Base-by-base conservation (phyloP, 2,888 invertebrate species). In the Saturnia japonica region DNA sequence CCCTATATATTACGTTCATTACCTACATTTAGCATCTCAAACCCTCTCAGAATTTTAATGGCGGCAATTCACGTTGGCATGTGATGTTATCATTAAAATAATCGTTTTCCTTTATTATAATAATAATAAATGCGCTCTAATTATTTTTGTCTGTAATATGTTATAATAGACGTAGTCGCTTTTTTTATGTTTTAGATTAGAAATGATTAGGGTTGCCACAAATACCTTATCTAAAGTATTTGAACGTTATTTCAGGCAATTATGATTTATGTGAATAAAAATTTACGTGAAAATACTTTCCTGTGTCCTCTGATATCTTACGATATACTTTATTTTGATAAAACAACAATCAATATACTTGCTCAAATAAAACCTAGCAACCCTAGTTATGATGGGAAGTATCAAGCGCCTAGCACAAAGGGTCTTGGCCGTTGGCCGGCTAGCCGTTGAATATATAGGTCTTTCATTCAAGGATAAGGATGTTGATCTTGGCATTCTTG, bases 41-140 rank as follows among this genome's bases (percentile, higher is more conserved):
- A 84, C 81, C 82, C 80, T 77, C 80, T 80, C 79, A 81, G 81
- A 86, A 87, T 85, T 83, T 85, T 88, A 89, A 90, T 88, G 87
- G 82, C 77, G 82, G 81, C 86, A 87, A 89, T 90, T 89, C 85
- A 85, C 81, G 83, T 80, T 80, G 82, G 76, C 81, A 78, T 81
- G 82, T 84, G 81, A 82, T 84, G 86, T 78, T 82, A 88, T 85
- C 82, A 76, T 77, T 76, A 11, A 43, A 47, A n/a, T 64, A 8
- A 67, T 66, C 51, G 70, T 67, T 51, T 47, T 28, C 42, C 51
- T 22, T 70, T 67, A 64, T 19, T 40, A 70, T 40, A 54, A 67
- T 67, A 43, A 42, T 51, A 54, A 22, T 54, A 54, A 54, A 66
- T 42, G 9, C 22, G 16, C n/a, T 64, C 14, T 70, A 25, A 66